phyloP scores from a whole-genome alignment of 2,888 invertebrate genomes.

The Spatulosminthurus flaviceps region DNA sequence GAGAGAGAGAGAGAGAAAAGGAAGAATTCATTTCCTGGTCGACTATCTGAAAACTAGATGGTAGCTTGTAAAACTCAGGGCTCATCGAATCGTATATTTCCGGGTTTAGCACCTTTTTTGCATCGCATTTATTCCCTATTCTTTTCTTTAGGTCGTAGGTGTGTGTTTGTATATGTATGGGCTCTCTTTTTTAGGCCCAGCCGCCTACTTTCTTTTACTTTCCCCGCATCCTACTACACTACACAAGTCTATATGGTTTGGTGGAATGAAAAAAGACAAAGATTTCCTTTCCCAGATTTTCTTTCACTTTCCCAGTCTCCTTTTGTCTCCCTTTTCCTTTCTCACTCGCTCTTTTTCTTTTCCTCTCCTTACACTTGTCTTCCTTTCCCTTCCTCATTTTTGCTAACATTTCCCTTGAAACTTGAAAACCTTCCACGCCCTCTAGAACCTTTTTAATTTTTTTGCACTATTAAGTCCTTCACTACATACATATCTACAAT shows the following conservation, averaged over 20 bases:
- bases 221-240: too few relatives aligned
- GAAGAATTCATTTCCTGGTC: conserved; percentile 33
- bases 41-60: background rate
- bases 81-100: conserved; percentile 7
- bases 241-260: too few relatives aligned
- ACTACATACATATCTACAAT: background rate
- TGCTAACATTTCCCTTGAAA: too few relatives aligned
- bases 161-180: too few relatives aligned
- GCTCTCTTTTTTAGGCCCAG: too few relatives aligned
- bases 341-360: conserved; percentile 12
- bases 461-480: too few relatives aligned
- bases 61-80: background rate
- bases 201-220: too few relatives aligned
- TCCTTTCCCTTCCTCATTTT: too few relatives aligned
- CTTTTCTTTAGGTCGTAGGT: background rate
- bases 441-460: too few relatives aligned
- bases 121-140: background rate
- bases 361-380: background rate
- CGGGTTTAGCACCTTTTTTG: conserved; percentile 5
- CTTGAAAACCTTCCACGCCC: too few relatives aligned
- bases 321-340: background rate
- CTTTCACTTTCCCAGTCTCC: background rate
- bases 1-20: conserved; percentile 21
- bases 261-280: background rate
- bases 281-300: background rate